A percentile compares a stretch with the other conserved stretches of the same genome.
phyloP scores from a whole-genome alignment of 2,888 invertebrate genomes.

The Julus scandinavius region DNA sequence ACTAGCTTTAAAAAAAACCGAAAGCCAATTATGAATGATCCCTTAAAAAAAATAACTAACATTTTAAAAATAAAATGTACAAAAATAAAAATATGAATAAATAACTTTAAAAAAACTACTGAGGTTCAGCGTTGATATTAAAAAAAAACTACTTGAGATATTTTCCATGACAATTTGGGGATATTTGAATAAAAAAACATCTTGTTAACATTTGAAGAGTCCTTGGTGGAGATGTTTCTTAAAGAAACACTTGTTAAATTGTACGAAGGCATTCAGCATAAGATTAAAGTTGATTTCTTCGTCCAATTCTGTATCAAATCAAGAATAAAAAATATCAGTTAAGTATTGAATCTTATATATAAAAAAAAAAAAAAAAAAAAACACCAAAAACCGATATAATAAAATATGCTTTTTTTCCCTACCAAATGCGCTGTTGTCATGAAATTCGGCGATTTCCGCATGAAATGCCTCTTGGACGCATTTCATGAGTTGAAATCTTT shows the following conservation, averaged over 20 bases:
- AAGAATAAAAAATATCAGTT: background rate
- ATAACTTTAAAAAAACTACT: background rate
- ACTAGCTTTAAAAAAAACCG: too few relatives aligned
- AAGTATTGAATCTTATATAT: background rate
- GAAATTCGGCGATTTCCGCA: background rate
- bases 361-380: too few relatives aligned
- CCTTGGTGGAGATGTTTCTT: background rate
- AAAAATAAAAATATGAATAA: background rate
- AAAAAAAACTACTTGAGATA: background rate
- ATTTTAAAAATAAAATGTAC: too few relatives aligned
- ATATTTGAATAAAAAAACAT: background rate
- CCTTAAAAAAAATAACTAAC: too few relatives aligned
- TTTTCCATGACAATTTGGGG: background rate
- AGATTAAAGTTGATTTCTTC: background rate
- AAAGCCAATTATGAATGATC: too few relatives aligned
- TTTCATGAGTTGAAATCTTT: background rate
- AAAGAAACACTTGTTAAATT: slow-evolving; percentile 17
- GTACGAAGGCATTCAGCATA: background rate
- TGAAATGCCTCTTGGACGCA: background rate
- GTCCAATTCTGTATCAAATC: background rate
- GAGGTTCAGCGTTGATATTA: background rate
- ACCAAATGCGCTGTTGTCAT: slow-evolving; percentile 7
- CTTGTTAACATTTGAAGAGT: background rate
- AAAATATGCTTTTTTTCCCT: background rate
- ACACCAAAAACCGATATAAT: too few relatives aligned